Percentiles rank a stretch among this genome's conserved stretches.
Conservation (phyloP, 2,113 vertebrate species). For the Elgaria multicarinata region DNA sequence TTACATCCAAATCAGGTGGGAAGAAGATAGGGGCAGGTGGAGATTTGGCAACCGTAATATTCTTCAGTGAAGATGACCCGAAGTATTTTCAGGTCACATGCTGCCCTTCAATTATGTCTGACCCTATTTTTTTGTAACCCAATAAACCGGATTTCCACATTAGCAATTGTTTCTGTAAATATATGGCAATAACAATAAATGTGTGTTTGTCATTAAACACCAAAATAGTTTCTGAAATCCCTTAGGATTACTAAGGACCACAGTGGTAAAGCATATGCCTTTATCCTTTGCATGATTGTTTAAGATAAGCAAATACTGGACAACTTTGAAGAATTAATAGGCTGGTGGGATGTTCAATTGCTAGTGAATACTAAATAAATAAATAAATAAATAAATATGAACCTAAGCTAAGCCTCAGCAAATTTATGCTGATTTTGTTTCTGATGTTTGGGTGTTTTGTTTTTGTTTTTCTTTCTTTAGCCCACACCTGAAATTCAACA, state of each 20-base stretch:
- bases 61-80: neutral
- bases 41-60: neutral
- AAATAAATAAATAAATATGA: too few species aligned
- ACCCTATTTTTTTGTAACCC: neutral
- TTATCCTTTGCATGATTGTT: neutral
- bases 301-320: neutral
- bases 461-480: slow-evolving; percentile 74
- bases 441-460: neutral
- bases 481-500: slow-evolving; percentile 91
- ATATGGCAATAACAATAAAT: neutral
- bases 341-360: neutral
- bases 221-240: neutral
- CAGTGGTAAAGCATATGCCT: neutral
- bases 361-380: neutral
- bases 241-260: neutral
- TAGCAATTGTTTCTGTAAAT: neutral
- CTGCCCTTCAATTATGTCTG: neutral
- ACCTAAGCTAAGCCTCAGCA: neutral
- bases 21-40: neutral
- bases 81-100: neutral
- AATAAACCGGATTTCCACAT: neutral
- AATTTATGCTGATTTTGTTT: neutral
- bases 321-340: neutral
- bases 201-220: neutral
- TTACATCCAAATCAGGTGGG: neutral